phyloP scores from a whole-genome alignment of 2,888 invertebrate genomes.

The Phengaris arion region DNA sequence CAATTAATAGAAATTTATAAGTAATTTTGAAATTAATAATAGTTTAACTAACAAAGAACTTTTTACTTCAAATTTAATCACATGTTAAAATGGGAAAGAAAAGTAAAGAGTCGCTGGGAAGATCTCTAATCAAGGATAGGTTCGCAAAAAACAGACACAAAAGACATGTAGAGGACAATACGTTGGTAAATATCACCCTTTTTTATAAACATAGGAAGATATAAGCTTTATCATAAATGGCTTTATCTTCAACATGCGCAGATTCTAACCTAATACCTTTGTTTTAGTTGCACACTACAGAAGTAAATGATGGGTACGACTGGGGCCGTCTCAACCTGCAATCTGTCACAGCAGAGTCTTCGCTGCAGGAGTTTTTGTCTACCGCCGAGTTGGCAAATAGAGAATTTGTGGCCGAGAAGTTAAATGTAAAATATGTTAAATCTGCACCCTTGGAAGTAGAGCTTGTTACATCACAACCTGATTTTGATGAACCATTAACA shows the following conservation, averaged over 20 bases:
- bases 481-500: constrained; percentile 70
- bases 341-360: constrained; percentile 97
- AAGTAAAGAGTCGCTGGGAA: constrained; percentile 82
- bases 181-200: constrained; percentile 79
- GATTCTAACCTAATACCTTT: constrained; percentile 9
- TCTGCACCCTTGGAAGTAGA: constrained; percentile 63
- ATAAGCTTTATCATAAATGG: neutral
- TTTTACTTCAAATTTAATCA: constrained; percentile 3
- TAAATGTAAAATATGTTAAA: constrained; percentile 84
- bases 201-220: neutral
- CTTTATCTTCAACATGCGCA: neutral
- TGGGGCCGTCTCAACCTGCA: constrained; percentile 94
- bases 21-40: neutral
- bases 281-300: constrained; percentile 88
- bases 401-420: constrained; percentile 94
- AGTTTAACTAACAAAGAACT: neutral
- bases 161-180: constrained; percentile 84
- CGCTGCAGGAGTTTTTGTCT: constrained; percentile 96
- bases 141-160: constrained; percentile 82
- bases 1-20: neutral
- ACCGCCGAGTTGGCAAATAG: constrained; percentile 96
- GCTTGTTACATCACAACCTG: constrained; percentile 63
- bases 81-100: constrained; percentile 85
- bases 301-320: constrained; percentile 93
- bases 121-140: constrained; percentile 87